Evolutionary conservation across 2,888 invertebrate species (phyloP), one percentile per base, ranked within the genome.

Genomic region (Megaustenia siamemsis): DNA sequence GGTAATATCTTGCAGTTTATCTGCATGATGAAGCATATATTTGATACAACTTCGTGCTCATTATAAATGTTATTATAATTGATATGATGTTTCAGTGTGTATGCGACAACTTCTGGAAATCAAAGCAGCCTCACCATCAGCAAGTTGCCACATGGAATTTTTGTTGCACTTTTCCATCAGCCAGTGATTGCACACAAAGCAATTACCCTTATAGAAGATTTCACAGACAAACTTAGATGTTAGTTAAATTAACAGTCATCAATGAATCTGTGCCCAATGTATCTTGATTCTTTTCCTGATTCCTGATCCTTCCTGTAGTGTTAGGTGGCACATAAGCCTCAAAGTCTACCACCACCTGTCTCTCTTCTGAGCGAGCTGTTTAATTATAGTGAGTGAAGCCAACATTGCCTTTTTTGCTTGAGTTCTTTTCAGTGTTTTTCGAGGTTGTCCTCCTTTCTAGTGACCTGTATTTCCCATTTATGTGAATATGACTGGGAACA

Each of bases 181-280:
- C 81, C 81, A 6, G 71, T 71, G n/a, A 8, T 71, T n/a, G 21
- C 81, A 24, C 81, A 81, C 69, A 45, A 71, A 45, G 81, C 81
- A 43, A 81, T 81, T 21, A 56, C 69, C n/a, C 69, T 71, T 5
- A 40, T 81, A 35, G 81, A 81, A 71, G 49, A n/a, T 28, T 81
- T 81, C 32, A 81, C 81, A 38, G 45, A 38, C 0, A 81, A 40
- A 28, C 81, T 81, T n/a, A 49, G 81, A n/a, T 15, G 49, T 32
- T 81, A 79, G 49, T 28, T 40, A 10, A 5, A n/a, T 56, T 49
- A 24, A 38, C 6, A 24, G 24, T 38, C 10, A 28, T 3, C n/a
- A 10, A 28, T 12, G n/a, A 10, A 24, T 63, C 28, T 28, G 12
- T 28, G 28, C 3, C n/a, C 28, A 32, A 28, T 63, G 28, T n/a